Evolutionary conservation across 1,140 invertebrate genomes (phyloP).

Genomic region (Calliphora vicina): DNA sequence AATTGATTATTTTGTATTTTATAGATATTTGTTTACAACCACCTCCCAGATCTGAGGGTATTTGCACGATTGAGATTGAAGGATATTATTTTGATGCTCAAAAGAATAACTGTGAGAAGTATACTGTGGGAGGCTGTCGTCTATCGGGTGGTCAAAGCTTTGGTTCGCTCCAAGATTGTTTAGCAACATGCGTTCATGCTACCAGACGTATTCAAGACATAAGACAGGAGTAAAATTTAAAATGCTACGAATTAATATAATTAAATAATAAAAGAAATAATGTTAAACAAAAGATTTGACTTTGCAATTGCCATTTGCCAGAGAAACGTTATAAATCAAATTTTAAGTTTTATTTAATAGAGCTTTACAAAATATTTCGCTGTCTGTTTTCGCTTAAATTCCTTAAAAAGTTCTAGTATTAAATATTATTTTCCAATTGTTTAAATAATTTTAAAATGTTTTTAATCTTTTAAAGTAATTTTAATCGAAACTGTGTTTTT

Average conservation of each 20-base stretch:
- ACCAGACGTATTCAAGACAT: conserved; percentile 48
- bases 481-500: no score
- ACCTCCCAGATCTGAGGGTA: conserved; percentile 53
- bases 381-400: no score
- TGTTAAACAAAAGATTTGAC: no score
- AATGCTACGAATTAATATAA: neutral
- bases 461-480: neutral
- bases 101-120: conserved; percentile 48
- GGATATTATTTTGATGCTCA: conserved; percentile 53
- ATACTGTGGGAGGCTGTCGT: conserved; percentile 52
- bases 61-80: conserved; percentile 58
- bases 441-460: neutral
- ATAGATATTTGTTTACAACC: conserved; percentile 51
- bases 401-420: no score
- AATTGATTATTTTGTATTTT: conserved; percentile 13
- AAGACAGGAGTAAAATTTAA: conserved; percentile 43
- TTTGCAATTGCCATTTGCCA: no score
- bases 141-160: conserved; percentile 54
- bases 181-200: conserved; percentile 50
- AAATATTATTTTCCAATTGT: no score
- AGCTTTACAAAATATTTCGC: no score
- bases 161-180: conserved; percentile 51
- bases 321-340: no score
- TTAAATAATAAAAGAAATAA: neutral
- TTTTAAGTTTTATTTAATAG: no score